Evolutionary conservation across 1,140 invertebrate species (phyloP).

Genomic region (Alviniconcha marisindica): DNA sequence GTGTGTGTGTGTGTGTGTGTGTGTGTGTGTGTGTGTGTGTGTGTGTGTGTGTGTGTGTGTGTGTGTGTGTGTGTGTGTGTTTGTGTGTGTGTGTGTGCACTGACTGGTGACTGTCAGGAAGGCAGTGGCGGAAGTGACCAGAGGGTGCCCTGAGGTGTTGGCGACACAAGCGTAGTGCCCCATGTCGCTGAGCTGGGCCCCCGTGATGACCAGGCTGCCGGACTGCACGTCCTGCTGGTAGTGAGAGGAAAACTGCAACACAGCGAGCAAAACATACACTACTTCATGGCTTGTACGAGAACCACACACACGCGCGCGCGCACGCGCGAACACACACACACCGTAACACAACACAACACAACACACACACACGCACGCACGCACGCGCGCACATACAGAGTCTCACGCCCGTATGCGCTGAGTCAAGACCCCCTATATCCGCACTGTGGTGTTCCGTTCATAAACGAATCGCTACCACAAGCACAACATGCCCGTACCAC

Average conservation of each 20-base stretch:
- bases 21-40: not conserved
- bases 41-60: conserved; percentile 10
- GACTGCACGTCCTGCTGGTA: conserved; percentile 77
- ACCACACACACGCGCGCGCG: not conserved
- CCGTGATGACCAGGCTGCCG: conserved; percentile 81
- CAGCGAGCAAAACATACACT: not conserved
- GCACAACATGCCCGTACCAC: too few relatives aligned
- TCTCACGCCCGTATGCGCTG: not conserved
- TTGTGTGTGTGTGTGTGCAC: not conserved
- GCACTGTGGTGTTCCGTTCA: too few relatives aligned
- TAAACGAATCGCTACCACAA: too few relatives aligned
- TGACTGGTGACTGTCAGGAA: conserved; percentile 81
- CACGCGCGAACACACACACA: conserved; percentile 7
- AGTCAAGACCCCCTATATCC: too few relatives aligned
- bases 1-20: not conserved
- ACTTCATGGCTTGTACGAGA: not conserved
- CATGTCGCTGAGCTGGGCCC: conserved; percentile 80
- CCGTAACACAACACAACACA: not conserved
- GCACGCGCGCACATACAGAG: not conserved
- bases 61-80: too few relatives aligned
- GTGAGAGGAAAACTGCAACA: conserved; percentile 59
- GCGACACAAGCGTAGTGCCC: conserved; percentile 85
- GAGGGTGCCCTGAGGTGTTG: conserved; percentile 81
- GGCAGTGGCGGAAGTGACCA: conserved; percentile 80
- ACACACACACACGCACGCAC: too few relatives aligned